phyloP scores from a whole-genome alignment of 2,888 invertebrate genomes.

The Seira sanloemensis region DNA sequence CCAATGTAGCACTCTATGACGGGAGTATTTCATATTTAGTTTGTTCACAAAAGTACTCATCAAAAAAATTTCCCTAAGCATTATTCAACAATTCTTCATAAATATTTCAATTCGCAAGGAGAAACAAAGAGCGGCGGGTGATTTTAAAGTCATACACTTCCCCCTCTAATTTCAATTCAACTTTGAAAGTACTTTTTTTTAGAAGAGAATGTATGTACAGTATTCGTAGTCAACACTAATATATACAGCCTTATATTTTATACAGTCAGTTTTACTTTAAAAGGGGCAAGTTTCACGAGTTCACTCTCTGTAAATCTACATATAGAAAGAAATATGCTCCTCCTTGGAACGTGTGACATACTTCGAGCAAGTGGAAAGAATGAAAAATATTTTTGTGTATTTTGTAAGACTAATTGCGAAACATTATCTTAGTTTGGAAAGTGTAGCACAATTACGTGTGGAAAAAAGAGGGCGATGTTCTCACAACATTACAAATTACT shows the following conservation, averaged over 20 bases:
- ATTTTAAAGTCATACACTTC: not conserved
- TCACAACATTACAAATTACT: not conserved
- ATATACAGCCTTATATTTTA: not conserved
- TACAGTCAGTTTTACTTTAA: not conserved
- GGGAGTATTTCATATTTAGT: not conserved
- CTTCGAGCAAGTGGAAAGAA: not conserved
- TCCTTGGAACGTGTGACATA: not conserved
- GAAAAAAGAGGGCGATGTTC: not conserved
- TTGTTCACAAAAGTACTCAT: no score
- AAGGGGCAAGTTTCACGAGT: not conserved
- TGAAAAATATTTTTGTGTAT: not conserved
- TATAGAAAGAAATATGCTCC: no score
- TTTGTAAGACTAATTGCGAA: no score
- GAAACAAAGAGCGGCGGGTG: not conserved
- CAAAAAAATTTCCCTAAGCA: not conserved
- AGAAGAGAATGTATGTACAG: no score
- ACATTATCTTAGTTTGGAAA: not conserved
- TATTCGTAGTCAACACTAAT: no score
- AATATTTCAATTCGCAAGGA: not conserved
- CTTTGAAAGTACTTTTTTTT: not conserved
- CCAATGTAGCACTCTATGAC: conserved; percentile 4
- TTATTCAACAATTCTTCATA: not conserved
- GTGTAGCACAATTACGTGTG: not conserved
- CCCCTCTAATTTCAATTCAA: not conserved
- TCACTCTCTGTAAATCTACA: not conserved